A percentile compares a stretch with the other conserved stretches of the same genome.
These are phyloP conservation scores for Bradypodion pumilum DNA, from an alignment of 2,797 vertebrate genomes.

Conservation along the genomic window DNA sequence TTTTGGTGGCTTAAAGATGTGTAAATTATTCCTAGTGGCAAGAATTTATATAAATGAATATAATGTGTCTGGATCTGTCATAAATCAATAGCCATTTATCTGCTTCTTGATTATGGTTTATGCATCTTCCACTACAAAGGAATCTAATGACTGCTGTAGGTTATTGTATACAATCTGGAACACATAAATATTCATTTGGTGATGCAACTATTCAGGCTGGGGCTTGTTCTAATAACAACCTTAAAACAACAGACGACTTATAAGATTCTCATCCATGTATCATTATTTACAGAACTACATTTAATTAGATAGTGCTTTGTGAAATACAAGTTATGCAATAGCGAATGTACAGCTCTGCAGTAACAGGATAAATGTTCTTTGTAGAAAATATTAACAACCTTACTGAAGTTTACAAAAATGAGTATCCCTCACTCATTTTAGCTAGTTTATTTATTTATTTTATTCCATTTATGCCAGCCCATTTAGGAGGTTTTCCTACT, in stretches of 20 bases:
- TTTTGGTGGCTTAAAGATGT: neutral
- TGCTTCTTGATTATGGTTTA: neutral
- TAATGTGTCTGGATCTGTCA: neutral
- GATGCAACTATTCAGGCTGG: neutral
- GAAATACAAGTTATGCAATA: neutral
- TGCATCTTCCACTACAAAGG: neutral
- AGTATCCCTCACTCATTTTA: neutral
- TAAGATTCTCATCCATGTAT: neutral
- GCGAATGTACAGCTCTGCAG: neutral
- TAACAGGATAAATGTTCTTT: neutral
- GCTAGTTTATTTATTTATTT: no score
- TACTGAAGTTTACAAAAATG: neutral
- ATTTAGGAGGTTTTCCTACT: no score
- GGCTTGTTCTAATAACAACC: neutral
- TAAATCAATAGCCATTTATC: neutral
- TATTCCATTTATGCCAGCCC: no score
- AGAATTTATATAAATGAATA: slow-evolving; percentile 2
- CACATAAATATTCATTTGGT: neutral
- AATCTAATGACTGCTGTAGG: neutral
- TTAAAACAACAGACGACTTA: neutral
- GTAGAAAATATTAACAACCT: neutral
- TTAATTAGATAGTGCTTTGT: neutral
- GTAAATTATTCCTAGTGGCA: neutral
- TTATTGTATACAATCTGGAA: neutral
- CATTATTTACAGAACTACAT: neutral